phyloP scores from a whole-genome alignment of 2,797 vertebrate genomes.

The Dendrocincla tyrannina region DNA sequence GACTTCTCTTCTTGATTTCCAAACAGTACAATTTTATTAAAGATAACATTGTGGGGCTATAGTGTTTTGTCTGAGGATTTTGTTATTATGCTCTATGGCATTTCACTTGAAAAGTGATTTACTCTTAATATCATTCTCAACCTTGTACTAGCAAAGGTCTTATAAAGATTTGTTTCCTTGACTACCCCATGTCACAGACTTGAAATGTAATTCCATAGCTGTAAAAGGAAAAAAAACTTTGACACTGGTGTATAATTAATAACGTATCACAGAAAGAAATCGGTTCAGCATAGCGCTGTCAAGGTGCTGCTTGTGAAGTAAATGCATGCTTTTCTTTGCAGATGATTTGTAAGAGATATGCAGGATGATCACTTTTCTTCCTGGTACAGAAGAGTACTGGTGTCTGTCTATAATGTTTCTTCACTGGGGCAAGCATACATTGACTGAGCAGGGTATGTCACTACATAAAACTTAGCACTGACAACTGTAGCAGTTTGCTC shows the following conservation, averaged over 20 bases:
- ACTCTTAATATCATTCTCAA: background rate
- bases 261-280: background rate
- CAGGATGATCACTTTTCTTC: background rate
- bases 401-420: background rate
- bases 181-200: background rate
- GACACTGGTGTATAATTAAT: constrained; percentile 16
- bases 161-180: constrained; percentile 43
- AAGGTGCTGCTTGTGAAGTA: background rate
- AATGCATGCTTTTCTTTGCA: background rate
- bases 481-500: background rate
- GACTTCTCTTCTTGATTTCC: background rate
- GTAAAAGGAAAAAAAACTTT: background rate
- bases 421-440: background rate
- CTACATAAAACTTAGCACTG: background rate
- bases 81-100: background rate
- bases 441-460: background rate
- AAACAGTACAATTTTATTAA: background rate
- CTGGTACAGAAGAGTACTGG: background rate
- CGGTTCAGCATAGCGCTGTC: background rate
- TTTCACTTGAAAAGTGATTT: constrained; percentile 24
- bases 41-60: background rate
- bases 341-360: background rate
- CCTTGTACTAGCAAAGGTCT: background rate
- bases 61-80: background rate
- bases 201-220: constrained; percentile 2